Evolutionary conservation across 2,888 invertebrate genomes (phyloP).

Genomic region (Lasioglossum pauxillum): DNA sequence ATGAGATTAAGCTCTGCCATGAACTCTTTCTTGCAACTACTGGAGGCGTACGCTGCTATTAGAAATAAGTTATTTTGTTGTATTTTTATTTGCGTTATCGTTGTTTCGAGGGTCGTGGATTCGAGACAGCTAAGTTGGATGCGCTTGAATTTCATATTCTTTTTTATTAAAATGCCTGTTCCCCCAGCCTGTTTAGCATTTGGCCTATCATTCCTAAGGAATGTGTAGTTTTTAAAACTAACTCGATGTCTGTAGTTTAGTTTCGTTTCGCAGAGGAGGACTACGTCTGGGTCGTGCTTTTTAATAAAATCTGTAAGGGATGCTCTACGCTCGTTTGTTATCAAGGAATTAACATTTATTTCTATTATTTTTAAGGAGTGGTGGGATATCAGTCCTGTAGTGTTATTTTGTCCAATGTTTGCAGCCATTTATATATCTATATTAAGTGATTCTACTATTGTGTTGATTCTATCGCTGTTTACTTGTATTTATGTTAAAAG

Average conservation of each 20-base stretch:
- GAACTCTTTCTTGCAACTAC: constrained; percentile 44
- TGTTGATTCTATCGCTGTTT: too few relatives aligned
- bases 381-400: too few relatives aligned
- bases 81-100: too few relatives aligned
- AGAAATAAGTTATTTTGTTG: constrained; percentile 2
- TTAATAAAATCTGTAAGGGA: too few relatives aligned
- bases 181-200: constrained; percentile 53
- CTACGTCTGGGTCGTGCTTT: not conserved
- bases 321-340: too few relatives aligned
- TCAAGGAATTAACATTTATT: constrained; percentile 27
- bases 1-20: constrained; percentile 46
- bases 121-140: not conserved
- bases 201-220: constrained; percentile 28
- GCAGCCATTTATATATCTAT: too few relatives aligned
- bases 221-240: not conserved
- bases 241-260: not conserved
- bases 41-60: constrained; percentile 47
- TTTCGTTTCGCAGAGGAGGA: constrained; percentile 19
- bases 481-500: too few relatives aligned
- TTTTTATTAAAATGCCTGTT: too few relatives aligned
- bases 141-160: constrained; percentile 19
- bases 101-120: too few relatives aligned
- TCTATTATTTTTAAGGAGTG: constrained; percentile 12
- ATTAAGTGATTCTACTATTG: too few relatives aligned
- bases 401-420: too few relatives aligned